Evolutionary conservation across 2,888 invertebrate genomes (phyloP).

Genomic region (Dinocampus coccinellae): DNA sequence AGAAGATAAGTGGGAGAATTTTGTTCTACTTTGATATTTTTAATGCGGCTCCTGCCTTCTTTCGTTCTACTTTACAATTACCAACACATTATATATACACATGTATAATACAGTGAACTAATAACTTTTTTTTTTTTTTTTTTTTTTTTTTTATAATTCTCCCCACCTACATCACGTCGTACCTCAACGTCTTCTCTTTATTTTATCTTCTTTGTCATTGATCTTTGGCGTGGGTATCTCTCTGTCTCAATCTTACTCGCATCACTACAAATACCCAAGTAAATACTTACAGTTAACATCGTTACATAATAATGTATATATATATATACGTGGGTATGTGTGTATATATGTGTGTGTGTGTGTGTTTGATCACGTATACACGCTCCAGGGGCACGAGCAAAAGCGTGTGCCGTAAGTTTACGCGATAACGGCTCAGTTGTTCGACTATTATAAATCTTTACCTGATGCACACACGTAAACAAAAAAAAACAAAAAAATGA

Average conservation of each 20-base stretch:
- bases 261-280: constrained; percentile 49
- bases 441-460: not conserved
- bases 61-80: constrained; percentile 59
- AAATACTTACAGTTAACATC: constrained; percentile 66
- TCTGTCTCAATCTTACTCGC: no score
- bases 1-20: constrained; percentile 24
- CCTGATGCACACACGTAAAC: not conserved
- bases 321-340: constrained; percentile 2
- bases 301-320: constrained; percentile 58
- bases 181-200: constrained; percentile 26
- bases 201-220: constrained; percentile 14
- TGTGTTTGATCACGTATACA: no score
- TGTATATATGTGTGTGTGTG: no score
- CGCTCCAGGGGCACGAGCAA: constrained; percentile 44
- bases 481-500: no score
- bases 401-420: constrained; percentile 32
- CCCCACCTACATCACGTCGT: constrained; percentile 18
- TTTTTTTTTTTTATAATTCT: constrained; percentile 10
- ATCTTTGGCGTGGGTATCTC: no score
- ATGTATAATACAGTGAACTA: not conserved
- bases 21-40: constrained; percentile 63
- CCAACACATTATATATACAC: constrained; percentile 21
- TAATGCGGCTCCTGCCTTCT: constrained; percentile 48
- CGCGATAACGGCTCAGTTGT: constrained; percentile 47
- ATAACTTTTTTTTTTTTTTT: no score